These are phyloP conservation scores for Cinara cedri DNA, from an alignment of 2,888 invertebrate species.

Conservation along the genomic window DNA sequence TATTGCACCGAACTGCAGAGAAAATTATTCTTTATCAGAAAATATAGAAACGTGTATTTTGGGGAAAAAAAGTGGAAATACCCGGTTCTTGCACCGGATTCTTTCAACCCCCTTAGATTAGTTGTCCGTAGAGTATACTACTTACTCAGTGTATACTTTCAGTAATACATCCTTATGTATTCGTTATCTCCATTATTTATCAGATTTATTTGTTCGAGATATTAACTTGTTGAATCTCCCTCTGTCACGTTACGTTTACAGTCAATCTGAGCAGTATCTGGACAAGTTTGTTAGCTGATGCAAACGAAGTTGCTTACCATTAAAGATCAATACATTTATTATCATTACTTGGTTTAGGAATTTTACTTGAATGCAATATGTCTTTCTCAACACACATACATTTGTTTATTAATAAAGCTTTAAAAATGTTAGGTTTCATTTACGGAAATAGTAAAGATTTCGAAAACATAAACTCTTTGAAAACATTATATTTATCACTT, in stretches of 20 bases:
- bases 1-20: too few species aligned
- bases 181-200: too few species aligned
- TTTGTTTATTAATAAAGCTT: constrained; percentile 4
- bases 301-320: neutral
- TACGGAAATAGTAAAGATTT: constrained; percentile 4
- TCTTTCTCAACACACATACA: neutral
- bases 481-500: too few species aligned
- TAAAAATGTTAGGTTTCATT: constrained; percentile 8
- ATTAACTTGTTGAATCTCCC: neutral
- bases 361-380: constrained; percentile 7
- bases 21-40: too few species aligned
- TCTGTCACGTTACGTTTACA: neutral
- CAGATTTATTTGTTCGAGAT: neutral
- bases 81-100: too few species aligned
- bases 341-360: neutral
- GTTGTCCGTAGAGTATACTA: too few species aligned
- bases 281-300: neutral
- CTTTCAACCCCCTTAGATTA: too few species aligned
- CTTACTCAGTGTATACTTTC: too few species aligned
- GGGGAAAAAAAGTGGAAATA: too few species aligned
- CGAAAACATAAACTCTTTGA: constrained; percentile 4
- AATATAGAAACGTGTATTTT: too few species aligned
- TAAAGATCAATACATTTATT: neutral
- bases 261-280: too few species aligned
- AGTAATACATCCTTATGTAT: too few species aligned